These are phyloP conservation scores for Rhabdophis nuchalis DNA, from an alignment of 2,797 vertebrate species.

Conservation along the genomic window DNA sequence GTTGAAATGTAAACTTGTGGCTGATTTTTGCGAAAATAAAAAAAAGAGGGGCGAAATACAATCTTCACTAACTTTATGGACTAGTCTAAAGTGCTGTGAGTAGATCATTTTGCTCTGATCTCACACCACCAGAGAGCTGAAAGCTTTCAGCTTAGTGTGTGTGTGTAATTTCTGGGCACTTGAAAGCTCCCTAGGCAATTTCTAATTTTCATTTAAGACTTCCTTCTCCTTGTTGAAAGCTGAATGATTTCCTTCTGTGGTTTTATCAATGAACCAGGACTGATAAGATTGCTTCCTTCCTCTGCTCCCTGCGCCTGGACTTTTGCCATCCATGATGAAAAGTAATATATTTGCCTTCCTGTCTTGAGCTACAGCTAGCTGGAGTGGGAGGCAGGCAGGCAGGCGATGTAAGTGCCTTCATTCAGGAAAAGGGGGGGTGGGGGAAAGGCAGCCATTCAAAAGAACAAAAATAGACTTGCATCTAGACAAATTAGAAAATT, in stretches of 20 bases:
- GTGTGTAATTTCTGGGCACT: constrained; percentile 52
- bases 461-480: not conserved
- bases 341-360: constrained; percentile 60
- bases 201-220: constrained; percentile 66
- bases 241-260: constrained; percentile 69
- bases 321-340: constrained; percentile 63
- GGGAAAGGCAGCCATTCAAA: not conserved
- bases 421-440: constrained; percentile 34
- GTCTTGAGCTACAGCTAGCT: constrained; percentile 42
- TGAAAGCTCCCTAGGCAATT: constrained; percentile 58
- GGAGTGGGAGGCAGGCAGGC: constrained; percentile 17
- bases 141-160: constrained; percentile 49
- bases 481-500: not conserved
- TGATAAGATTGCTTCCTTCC: constrained; percentile 74
- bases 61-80: constrained; percentile 2
- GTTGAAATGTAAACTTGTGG: not conserved
- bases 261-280: constrained; percentile 65
- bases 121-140: constrained; percentile 31
- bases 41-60: constrained; percentile 7
- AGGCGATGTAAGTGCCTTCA: constrained; percentile 32
- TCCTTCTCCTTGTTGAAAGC: constrained; percentile 66
- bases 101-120: constrained; percentile 46
- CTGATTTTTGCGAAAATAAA: not conserved
- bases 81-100: constrained; percentile 39
- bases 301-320: constrained; percentile 57